phyloP scores from a whole-genome alignment of 2,888 invertebrate genomes.

The Chydorus sphaericus region DNA sequence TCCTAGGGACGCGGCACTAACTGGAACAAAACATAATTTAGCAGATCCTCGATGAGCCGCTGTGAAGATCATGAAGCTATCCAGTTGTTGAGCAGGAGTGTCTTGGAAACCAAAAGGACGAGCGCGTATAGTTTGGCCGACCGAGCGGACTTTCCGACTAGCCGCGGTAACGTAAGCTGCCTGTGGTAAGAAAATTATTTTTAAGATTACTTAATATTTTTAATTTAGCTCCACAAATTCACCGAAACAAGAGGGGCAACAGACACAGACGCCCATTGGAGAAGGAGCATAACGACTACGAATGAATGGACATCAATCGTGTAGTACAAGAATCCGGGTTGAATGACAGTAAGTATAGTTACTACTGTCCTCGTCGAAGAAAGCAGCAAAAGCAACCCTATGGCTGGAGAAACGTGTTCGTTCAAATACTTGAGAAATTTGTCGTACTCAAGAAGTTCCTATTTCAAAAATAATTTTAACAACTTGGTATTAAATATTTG shows the following conservation, averaged over 20 bases:
- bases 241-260: constrained; percentile 57
- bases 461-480: constrained; percentile 22
- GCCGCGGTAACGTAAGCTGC: constrained; percentile 58
- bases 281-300: constrained; percentile 23
- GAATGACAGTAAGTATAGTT: constrained; percentile 45
- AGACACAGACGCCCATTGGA: constrained; percentile 47
- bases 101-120: constrained; percentile 67
- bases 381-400: constrained; percentile 58
- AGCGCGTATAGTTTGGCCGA: constrained; percentile 61
- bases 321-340: constrained; percentile 24
- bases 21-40: constrained; percentile 54
- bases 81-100: constrained; percentile 56
- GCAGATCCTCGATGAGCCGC: constrained; percentile 41
- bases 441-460: constrained; percentile 66
- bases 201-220: neutral
- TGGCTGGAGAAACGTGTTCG: constrained; percentile 55
- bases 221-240: constrained; percentile 19
- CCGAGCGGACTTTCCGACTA: constrained; percentile 51
- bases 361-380: constrained; percentile 58
- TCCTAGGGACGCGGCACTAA: constrained; percentile 52
- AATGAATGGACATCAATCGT: constrained; percentile 41
- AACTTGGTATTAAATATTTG: neutral
- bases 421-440: constrained; percentile 63
- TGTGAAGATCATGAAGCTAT: constrained; percentile 58
- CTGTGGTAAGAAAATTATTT: constrained; percentile 28